Evolutionary conservation across 2,797 vertebrate genomes (phyloP).

Genomic region (Pogonophryne albipinna): DNA sequence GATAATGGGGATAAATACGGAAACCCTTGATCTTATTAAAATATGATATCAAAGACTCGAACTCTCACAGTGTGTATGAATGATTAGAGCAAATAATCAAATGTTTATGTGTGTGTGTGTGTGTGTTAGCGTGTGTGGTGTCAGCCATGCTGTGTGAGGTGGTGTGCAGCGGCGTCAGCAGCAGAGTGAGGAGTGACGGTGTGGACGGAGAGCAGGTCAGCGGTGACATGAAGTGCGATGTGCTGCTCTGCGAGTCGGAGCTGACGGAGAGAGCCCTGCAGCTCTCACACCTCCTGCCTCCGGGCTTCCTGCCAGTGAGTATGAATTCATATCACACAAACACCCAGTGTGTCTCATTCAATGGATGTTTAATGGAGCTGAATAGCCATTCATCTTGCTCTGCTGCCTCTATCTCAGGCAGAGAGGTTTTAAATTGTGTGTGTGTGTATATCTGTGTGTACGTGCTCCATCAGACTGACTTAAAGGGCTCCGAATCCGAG

Average conservation of each 20-base stretch:
- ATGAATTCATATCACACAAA: constrained; percentile 60
- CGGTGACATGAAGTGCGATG: constrained; percentile 75
- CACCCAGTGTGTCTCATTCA: constrained; percentile 64
- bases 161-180: constrained; percentile 75
- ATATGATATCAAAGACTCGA: too few relatives aligned
- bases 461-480: constrained; percentile 64
- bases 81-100: neutral
- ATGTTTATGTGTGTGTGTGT: constrained; percentile 7
- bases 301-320: constrained; percentile 88
- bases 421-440: constrained; percentile 55
- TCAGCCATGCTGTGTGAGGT: constrained; percentile 87
- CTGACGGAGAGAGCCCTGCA: constrained; percentile 86
- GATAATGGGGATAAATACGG: constrained; percentile 34
- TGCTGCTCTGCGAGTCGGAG: constrained; percentile 87
- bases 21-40: constrained; percentile 15
- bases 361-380: constrained; percentile 78
- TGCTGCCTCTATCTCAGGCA: constrained; percentile 64
- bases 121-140: constrained; percentile 88
- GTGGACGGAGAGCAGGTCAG: constrained; percentile 60
- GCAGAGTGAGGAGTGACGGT: constrained; percentile 45
- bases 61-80: neutral
- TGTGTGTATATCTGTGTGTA: constrained; percentile 33
- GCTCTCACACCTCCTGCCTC: constrained; percentile 89
- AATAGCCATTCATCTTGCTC: constrained; percentile 77
- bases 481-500: constrained; percentile 65